These are phyloP conservation scores for Archips xylosteana DNA, from an alignment of 2,888 invertebrate species.

Conservation along the genomic window DNA sequence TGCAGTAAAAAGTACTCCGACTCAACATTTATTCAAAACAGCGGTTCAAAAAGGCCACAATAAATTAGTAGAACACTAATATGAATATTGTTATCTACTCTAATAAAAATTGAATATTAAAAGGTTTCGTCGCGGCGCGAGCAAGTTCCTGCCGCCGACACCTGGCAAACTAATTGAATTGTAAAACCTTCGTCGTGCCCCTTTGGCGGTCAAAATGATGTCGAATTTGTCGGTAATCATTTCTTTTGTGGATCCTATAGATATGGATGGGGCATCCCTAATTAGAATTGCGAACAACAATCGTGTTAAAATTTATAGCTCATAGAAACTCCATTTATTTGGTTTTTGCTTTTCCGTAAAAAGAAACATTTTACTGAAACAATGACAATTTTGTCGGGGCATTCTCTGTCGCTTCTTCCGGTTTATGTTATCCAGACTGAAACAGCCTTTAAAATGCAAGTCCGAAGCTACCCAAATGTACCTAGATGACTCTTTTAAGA, in stretches of 20 bases:
- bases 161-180: slow-evolving; percentile 83
- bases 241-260: neutral
- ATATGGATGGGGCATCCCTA: neutral
- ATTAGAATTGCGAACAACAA: neutral
- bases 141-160: slow-evolving; percentile 70
- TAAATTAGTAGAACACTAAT: slow-evolving; percentile 1
- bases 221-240: slow-evolving; percentile 64
- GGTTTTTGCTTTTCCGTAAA: too few relatives aligned
- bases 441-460: too few relatives aligned
- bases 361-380: too few relatives aligned
- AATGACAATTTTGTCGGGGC: too few relatives aligned
- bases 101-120: slow-evolving; percentile 25
- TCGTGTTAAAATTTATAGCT: neutral
- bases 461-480: too few relatives aligned
- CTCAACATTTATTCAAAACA: neutral
- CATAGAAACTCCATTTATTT: too few relatives aligned
- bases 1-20: too few relatives aligned
- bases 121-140: slow-evolving; percentile 8
- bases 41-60: neutral
- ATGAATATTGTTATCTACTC: slow-evolving; percentile 25
- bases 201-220: slow-evolving; percentile 76
- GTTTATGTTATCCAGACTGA: too few relatives aligned
- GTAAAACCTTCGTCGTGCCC: slow-evolving; percentile 66
- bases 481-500: too few relatives aligned
- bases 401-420: too few relatives aligned